A percentile compares a stretch with the other conserved stretches of the same genome.
These are phyloP conservation scores for Caenorhabditis sp. DNA, from an alignment of 2,888 invertebrate species.

Conservation along the genomic window DNA sequence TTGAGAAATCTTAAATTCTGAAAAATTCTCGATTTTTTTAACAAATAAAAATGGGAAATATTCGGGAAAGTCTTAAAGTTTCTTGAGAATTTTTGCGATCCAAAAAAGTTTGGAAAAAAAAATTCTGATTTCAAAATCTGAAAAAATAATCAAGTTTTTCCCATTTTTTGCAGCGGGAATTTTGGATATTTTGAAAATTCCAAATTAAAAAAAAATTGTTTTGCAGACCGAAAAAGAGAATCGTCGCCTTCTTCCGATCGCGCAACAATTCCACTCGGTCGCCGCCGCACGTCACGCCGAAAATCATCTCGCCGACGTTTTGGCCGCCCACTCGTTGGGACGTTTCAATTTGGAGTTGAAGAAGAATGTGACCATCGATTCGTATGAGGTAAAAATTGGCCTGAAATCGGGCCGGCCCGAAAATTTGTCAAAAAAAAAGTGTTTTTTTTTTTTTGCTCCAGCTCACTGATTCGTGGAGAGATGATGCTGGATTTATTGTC, in stretches of 20 bases:
- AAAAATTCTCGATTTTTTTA: too few relatives aligned
- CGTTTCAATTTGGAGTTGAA: constrained; percentile 66
- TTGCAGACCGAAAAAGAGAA: constrained; percentile 59
- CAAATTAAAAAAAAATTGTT: too few relatives aligned
- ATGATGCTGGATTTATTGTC: constrained; percentile 68
- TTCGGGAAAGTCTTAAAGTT: too few relatives aligned
- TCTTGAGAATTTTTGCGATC: too few relatives aligned
- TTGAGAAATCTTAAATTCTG: too few relatives aligned
- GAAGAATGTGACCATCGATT: constrained; percentile 69
- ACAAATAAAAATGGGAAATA: too few relatives aligned
- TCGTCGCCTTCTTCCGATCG: constrained; percentile 55
- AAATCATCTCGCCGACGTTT: constrained; percentile 45
- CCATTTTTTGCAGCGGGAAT: too few relatives aligned
- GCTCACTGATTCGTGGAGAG: constrained; percentile 56
- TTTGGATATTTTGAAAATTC: too few relatives aligned
- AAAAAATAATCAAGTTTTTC: too few relatives aligned
- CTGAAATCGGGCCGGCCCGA: too few relatives aligned
- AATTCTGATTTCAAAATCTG: too few relatives aligned
- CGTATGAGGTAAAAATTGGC: constrained; percentile 64
- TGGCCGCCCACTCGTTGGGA: constrained; percentile 55
- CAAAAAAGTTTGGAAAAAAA: too few relatives aligned
- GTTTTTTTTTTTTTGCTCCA: constrained; percentile 11
- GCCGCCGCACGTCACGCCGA: constrained; percentile 48
- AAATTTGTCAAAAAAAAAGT: background rate
- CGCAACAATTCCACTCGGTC: constrained; percentile 62